Evolutionary conservation across 2,888 invertebrate species (phyloP), one percentile per base, ranked within the genome.

Genomic region (Drosophila affinis): DNA sequence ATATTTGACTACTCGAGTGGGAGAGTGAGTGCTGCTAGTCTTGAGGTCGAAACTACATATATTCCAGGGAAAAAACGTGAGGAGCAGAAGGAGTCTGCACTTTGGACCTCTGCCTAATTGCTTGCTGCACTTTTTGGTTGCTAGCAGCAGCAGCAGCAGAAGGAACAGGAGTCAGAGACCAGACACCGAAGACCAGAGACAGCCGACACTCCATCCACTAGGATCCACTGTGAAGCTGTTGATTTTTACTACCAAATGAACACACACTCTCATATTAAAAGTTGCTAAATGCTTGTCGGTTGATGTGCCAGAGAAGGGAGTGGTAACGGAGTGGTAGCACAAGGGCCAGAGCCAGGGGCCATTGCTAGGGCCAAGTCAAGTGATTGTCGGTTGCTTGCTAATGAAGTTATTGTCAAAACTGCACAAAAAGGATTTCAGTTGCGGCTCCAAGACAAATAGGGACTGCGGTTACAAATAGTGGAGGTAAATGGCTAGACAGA

Each of bases 371-470:
- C 62, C 75, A 75, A 69, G 64, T 65, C 62, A 62, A 77, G 78
- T 70, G 81, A 53, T 49, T 77, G 69, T 62, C 58, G 69, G 70
- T 53, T 69, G 52, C 60, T 58, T 75, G 61, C 75, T 83, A 83
- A 87, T 80, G 71, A 80, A 83, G 73, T 87, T 83, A 87, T 73
- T 71, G 70, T 60, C 62, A 56, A 75, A 14, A 62, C 59, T 62
- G 61, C 54, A 32, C 21, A 62, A 54, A 68, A 53, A 61, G 67
- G 48, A 65, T 64, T 64, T 53, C 29, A 46, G 46, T 64, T 39
- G 65, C 12, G 65, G 54, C 58, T 48, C 29, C 34, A 24, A 34
- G 58, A 48, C 49, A 61, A 77, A 52, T 21, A 24, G 49, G 18
- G 21, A 46, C 10, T 49, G 45, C 21, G 51, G 45, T 39, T 6